Evolutionary conservation across 2,797 vertebrate genomes (phyloP).

Genomic region (Enoplosus armatus): DNA sequence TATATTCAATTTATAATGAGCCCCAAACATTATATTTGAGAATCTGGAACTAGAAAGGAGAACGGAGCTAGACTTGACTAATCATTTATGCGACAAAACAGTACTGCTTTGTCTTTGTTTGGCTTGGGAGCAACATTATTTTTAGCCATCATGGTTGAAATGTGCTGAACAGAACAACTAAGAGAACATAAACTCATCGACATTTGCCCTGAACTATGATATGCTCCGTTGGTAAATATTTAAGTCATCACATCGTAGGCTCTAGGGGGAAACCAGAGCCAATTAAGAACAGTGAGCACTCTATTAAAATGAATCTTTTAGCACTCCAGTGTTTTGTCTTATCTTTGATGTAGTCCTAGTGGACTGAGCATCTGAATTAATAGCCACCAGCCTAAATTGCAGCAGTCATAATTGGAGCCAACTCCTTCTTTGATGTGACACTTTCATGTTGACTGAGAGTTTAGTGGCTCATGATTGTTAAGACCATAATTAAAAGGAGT

Average conservation of each 20-base stretch:
- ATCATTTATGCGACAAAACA: not conserved
- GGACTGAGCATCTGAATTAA: slow-evolving; percentile 36
- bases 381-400: slow-evolving; percentile 24
- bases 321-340: slow-evolving; percentile 31
- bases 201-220: slow-evolving; percentile 12
- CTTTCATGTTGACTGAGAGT: slow-evolving; percentile 37
- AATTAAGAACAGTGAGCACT: slow-evolving; percentile 35
- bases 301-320: slow-evolving; percentile 30
- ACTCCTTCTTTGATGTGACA: slow-evolving; percentile 39
- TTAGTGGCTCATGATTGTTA: slow-evolving; percentile 39
- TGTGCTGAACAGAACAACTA: not conserved
- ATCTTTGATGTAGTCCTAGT: slow-evolving; percentile 42
- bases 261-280: slow-evolving; percentile 21
- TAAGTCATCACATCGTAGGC: slow-evolving; percentile 10
- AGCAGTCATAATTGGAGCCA: slow-evolving; percentile 33
- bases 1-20: not conserved
- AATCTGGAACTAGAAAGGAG: not conserved
- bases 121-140: not conserved
- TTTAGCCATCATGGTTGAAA: not conserved
- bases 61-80: no score
- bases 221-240: slow-evolving; percentile 27
- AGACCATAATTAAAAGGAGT: slow-evolving; percentile 25
- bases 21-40: not conserved
- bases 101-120: not conserved
- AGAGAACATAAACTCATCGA: slow-evolving; percentile 3